phyloP scores from a whole-genome alignment of 2,888 invertebrate species.

The Opisthograptis luteolata region DNA sequence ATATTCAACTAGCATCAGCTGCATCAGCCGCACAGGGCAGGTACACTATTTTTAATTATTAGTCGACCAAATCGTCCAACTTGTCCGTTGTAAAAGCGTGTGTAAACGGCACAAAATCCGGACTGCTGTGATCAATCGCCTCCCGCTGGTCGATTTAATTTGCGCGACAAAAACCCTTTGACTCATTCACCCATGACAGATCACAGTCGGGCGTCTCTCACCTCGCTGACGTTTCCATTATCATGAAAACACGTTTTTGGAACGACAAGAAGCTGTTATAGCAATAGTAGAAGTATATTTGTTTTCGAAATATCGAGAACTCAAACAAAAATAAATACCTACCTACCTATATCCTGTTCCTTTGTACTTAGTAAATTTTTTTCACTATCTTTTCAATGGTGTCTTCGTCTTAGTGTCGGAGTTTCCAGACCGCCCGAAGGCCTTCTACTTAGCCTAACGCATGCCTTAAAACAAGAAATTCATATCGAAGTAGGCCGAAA shows the following conservation, averaged over 20 bases:
- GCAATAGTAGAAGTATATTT: background rate
- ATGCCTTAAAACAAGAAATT: too few species aligned
- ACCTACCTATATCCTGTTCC: background rate
- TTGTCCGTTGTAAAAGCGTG: slow-evolving; percentile 2
- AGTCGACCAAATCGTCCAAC: background rate
- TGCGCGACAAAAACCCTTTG: slow-evolving; percentile 80
- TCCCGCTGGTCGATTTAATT: slow-evolving; percentile 81
- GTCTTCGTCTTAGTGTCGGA: too few species aligned
- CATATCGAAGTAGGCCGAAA: too few species aligned
- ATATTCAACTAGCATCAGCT: too few species aligned
- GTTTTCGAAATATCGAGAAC: too few species aligned
- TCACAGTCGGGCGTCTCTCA: slow-evolving; percentile 74
- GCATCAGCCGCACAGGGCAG: too few species aligned
- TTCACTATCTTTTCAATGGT: too few species aligned
- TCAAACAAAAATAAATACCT: too few species aligned
- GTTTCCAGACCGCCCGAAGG: too few species aligned
- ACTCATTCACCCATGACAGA: slow-evolving; percentile 73
- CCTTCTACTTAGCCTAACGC: too few species aligned
- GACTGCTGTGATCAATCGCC: slow-evolving; percentile 66
- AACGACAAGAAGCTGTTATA: slow-evolving; percentile 1
- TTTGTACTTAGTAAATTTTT: too few species aligned
- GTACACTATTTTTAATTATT: background rate
- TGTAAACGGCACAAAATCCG: slow-evolving; percentile 43
- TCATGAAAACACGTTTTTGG: slow-evolving; percentile 46
- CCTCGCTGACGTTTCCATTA: slow-evolving; percentile 69